phyloP scores from a whole-genome alignment of 2,797 vertebrate genomes.

The Champsocephalus gunnari region DNA sequence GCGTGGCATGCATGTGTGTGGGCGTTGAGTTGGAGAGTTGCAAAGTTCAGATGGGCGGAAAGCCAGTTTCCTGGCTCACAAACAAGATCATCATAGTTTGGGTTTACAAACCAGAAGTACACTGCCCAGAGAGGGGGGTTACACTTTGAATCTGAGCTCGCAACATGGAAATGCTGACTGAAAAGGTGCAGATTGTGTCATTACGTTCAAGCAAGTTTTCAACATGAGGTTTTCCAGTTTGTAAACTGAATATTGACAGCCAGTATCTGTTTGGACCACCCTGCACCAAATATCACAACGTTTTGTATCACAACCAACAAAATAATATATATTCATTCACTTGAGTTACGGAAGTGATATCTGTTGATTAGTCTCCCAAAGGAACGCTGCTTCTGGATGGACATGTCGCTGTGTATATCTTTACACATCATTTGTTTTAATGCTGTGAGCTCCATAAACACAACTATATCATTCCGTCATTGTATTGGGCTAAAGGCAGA shows the following conservation, averaged over 20 bases:
- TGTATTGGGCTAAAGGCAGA: too few species aligned
- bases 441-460: neutral
- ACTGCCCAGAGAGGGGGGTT: slow-evolving; percentile 7
- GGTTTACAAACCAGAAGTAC: slow-evolving; percentile 39
- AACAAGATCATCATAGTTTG: slow-evolving; percentile 35
- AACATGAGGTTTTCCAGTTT: slow-evolving; percentile 4
- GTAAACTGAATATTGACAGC: neutral
- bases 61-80: slow-evolving; percentile 46
- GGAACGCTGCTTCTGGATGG: neutral
- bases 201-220: neutral
- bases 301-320: slow-evolving; percentile 7
- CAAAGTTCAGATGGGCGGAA: slow-evolving; percentile 46
- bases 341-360: neutral
- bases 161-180: neutral
- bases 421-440: neutral
- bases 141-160: neutral
- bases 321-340: neutral
- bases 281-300: slow-evolving; percentile 22
- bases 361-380: neutral
- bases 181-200: neutral
- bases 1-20: slow-evolving; percentile 22
- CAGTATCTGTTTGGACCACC: slow-evolving; percentile 19
- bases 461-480: neutral
- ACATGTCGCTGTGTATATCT: neutral
- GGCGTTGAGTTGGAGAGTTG: slow-evolving; percentile 40